Conservation (phyloP, 2,888 invertebrate species). For the Mesodorylaimus sp. region DNA sequence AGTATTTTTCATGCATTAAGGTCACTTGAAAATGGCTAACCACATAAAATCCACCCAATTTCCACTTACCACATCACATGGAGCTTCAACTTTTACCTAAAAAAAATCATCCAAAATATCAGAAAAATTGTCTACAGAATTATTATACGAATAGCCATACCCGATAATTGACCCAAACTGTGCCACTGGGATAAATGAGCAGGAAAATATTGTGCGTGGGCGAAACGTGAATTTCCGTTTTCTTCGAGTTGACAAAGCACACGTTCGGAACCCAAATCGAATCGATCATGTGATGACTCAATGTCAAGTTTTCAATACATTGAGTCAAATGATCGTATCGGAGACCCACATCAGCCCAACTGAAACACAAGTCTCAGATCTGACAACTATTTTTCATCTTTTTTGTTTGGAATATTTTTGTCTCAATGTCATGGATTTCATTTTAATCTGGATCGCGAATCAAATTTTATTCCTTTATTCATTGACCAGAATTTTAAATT, state of each 20-base stretch:
- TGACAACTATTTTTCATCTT: too few species aligned
- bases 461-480: too few species aligned
- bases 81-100: too few species aligned
- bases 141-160: constrained; percentile 15
- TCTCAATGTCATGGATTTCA: too few species aligned
- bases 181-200: constrained; percentile 21
- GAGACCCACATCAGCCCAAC: constrained; percentile 13
- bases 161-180: constrained; percentile 15
- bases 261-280: constrained; percentile 24
- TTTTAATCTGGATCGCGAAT: too few species aligned
- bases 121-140: too few species aligned
- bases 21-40: too few species aligned
- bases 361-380: constrained; percentile 9
- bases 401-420: too few species aligned
- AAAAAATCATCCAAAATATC: too few species aligned
- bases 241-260: constrained; percentile 13
- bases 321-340: constrained; percentile 13
- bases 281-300: constrained; percentile 22
- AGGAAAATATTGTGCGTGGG: constrained; percentile 13
- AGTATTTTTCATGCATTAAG: too few species aligned
- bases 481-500: too few species aligned
- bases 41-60: too few species aligned
- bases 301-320: constrained; percentile 15
- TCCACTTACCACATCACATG: constrained; percentile 28
- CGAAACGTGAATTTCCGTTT: constrained; percentile 8